Evolutionary conservation across 2,113 vertebrate genomes (phyloP).

Genomic region (Cercocebus atys): DNA sequence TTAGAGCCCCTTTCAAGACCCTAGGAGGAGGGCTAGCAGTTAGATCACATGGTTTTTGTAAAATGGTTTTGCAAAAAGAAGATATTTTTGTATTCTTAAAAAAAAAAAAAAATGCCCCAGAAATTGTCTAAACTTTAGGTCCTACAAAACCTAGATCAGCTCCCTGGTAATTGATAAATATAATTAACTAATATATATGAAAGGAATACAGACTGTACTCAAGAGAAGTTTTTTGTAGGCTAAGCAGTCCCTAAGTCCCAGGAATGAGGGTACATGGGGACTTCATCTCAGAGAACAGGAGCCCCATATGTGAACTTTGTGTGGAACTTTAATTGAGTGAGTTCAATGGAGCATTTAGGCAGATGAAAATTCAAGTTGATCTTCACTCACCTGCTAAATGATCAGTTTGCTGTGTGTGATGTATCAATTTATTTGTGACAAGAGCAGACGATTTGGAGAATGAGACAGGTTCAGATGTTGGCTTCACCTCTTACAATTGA

Average conservation of each 20-base stretch:
- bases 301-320: neutral
- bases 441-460: slow-evolving; percentile 17
- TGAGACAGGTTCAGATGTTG: neutral
- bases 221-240: neutral
- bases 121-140: neutral
- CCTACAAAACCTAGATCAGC: neutral
- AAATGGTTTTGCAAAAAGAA: slow-evolving; percentile 25
- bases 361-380: neutral
- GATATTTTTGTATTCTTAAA: neutral
- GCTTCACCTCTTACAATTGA: neutral
- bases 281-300: neutral
- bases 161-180: neutral
- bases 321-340: neutral
- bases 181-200: neutral
- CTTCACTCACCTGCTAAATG: neutral
- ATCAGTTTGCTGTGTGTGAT: neutral
- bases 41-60: neutral
- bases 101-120: neutral
- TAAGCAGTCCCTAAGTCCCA: neutral
- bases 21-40: neutral
- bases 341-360: neutral
- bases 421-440: neutral
- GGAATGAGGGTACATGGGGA: neutral
- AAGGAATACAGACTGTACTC: neutral
- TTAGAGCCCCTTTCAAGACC: neutral